Evolutionary conservation across 2,888 invertebrate species (phyloP).

Genomic region (Leptothorax acervorum): DNA sequence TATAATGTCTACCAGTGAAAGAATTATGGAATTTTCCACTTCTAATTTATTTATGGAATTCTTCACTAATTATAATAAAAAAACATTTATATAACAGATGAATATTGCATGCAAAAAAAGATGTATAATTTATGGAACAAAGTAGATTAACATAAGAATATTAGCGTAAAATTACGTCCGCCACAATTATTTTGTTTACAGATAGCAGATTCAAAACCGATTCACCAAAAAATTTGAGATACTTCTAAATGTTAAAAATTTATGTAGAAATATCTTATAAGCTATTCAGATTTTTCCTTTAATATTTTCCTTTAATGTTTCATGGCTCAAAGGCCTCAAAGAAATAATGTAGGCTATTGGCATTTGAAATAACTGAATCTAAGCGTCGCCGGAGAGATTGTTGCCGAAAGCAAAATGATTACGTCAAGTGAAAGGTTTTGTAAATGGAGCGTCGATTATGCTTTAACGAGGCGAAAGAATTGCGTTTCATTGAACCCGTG

Average conservation of each 20-base stretch:
- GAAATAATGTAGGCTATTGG: neutral
- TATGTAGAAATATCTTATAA: neutral
- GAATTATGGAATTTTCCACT: neutral
- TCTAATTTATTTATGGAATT: neutral
- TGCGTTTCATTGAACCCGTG: slow-evolving; percentile 14
- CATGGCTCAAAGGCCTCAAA: neutral
- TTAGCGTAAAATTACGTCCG: neutral
- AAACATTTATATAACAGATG: neutral
- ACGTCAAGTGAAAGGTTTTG: slow-evolving; percentile 40
- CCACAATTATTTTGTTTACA: neutral
- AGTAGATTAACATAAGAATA: neutral
- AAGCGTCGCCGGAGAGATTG: neutral
- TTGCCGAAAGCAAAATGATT: slow-evolving; percentile 33
- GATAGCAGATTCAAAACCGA: neutral
- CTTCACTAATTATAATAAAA: neutral
- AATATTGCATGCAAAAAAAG: neutral
- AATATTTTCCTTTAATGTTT: neutral
- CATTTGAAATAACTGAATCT: neutral
- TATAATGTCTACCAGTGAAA: too few species aligned
- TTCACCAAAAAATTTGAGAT: neutral
- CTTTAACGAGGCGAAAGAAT: neutral
- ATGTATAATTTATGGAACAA: neutral
- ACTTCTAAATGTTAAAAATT: neutral
- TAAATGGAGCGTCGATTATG: slow-evolving; percentile 10
- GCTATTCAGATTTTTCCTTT: neutral